Conservation (phyloP, 2,113 vertebrate species). For the Ia io region DNA sequence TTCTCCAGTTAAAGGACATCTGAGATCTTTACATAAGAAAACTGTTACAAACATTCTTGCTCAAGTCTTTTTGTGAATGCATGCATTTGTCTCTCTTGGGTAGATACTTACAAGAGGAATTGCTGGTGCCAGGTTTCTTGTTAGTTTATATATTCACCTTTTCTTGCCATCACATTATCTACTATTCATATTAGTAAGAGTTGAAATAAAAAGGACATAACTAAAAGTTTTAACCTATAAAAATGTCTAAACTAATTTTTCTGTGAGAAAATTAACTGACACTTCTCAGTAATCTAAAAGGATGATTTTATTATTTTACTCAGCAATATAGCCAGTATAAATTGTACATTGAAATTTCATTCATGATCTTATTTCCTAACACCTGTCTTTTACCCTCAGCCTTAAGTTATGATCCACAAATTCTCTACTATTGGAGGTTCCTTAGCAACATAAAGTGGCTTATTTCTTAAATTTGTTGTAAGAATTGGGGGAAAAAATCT, state of each 20-base stretch:
- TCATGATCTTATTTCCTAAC: background rate
- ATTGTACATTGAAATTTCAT: background rate
- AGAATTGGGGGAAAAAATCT: background rate
- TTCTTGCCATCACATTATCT: background rate
- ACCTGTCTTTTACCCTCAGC: background rate
- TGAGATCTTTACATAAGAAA: conserved; percentile 18
- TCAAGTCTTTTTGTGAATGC: background rate
- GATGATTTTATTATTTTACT: background rate
- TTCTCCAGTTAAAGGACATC: background rate
- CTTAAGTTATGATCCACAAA: background rate
- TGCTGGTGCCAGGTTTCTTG: background rate
- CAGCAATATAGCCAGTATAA: background rate
- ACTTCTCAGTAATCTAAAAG: background rate
- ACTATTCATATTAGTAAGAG: background rate
- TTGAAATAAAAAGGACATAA: background rate
- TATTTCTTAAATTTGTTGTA: background rate
- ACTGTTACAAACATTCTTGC: background rate
- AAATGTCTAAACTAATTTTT: background rate
- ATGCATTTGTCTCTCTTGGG: background rate
- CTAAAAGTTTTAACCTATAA: background rate
- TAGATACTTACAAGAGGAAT: background rate
- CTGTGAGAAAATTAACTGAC: background rate
- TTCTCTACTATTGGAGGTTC: background rate
- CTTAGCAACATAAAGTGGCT: background rate
- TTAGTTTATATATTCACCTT: background rate